Base-by-base conservation (phyloP, 2,888 invertebrate species). In the Octodonta nipae region DNA sequence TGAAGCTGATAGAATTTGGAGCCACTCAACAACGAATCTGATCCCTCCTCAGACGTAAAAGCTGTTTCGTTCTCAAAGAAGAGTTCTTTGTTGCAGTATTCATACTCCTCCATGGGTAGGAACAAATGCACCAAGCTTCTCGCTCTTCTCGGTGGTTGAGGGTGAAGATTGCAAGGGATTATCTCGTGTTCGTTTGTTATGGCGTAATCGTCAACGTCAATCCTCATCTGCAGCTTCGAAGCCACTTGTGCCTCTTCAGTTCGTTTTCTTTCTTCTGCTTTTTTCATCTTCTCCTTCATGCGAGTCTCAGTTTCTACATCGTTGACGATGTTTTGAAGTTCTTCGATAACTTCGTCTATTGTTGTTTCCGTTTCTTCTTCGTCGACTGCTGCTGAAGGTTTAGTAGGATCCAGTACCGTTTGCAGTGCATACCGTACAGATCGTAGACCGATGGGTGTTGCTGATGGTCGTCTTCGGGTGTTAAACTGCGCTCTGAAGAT, bases 271-370 rank as follows among this genome's bases (percentile, higher is more conserved):
- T 55, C 49, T n/a, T 44, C 41, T 24, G 47, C 50, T 29, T 51
- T 43, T 17, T 49, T 47, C 32, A 38, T 33, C 29, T 51, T 45
- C 37, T 58, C 61, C 31, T 62, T 66, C 44, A 66, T 68, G 35
- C 68, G 68, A 33, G 68, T 66, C 58, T 79, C 75, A 1, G 79
- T 76, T 60, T 86, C 84, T 1, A 83, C 85, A 48, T 85, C 81
- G 52, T 81, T 85, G 1, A 85, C 83, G 39, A 87, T 85, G 48
- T 84, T 85, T 42, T 80, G 71, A 20, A 87, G 60, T 56, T 86
- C 85, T 58, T 84, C 84, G 50, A 87, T 85, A 2, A 85, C 86
- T 60, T 85, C 85, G 48, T 86, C 85, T 39, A 87, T 85, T 2
- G 85, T 85, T 0, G 83, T 80, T 60, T 83, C 81, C 34, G 78